Conservation (phyloP, 1,140 invertebrate genomes). For the Drosophila erecta region DNA sequence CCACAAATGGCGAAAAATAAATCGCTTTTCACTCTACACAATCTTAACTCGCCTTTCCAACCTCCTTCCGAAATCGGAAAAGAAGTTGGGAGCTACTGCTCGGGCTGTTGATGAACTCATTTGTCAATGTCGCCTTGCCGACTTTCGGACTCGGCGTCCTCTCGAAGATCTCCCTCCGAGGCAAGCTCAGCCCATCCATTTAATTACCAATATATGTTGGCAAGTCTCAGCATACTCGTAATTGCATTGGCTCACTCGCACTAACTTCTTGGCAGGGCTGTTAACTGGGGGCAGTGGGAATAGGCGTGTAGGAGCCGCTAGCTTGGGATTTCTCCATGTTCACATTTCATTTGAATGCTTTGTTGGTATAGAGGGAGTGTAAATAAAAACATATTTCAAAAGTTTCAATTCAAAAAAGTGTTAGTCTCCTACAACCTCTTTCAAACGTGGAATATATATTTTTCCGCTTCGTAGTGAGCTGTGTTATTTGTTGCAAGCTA, state of each 20-base stretch:
- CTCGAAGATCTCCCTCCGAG: slow-evolving; percentile 25
- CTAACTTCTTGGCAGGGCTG: slow-evolving; percentile 11
- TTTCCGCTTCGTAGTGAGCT: neutral
- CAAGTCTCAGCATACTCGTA: slow-evolving; percentile 66
- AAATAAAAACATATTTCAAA: too few species aligned
- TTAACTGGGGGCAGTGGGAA: slow-evolving; percentile 44
- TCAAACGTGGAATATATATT: too few species aligned
- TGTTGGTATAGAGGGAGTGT: too few species aligned
- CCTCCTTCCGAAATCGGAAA: slow-evolving; percentile 12
- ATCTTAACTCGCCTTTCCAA: slow-evolving; percentile 37
- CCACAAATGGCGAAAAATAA: slow-evolving; percentile 79
- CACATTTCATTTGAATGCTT: too few species aligned
- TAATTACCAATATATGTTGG: slow-evolving; percentile 78
- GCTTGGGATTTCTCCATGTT: neutral
- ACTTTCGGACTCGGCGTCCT: slow-evolving; percentile 16
- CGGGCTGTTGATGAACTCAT: slow-evolving; percentile 78
- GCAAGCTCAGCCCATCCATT: slow-evolving; percentile 66
- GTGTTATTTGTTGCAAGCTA: neutral
- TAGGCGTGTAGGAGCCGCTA: neutral
- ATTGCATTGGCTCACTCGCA: slow-evolving; percentile 58
- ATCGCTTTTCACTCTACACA: slow-evolving; percentile 78
- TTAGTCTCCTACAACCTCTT: too few species aligned
- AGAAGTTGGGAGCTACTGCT: slow-evolving; percentile 30
- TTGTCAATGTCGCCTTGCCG: slow-evolving; percentile 69
- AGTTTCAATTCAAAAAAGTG: too few species aligned